Evolutionary conservation across 2,888 invertebrate genomes (phyloP).

Genomic region (Cantharis nigra): DNA sequence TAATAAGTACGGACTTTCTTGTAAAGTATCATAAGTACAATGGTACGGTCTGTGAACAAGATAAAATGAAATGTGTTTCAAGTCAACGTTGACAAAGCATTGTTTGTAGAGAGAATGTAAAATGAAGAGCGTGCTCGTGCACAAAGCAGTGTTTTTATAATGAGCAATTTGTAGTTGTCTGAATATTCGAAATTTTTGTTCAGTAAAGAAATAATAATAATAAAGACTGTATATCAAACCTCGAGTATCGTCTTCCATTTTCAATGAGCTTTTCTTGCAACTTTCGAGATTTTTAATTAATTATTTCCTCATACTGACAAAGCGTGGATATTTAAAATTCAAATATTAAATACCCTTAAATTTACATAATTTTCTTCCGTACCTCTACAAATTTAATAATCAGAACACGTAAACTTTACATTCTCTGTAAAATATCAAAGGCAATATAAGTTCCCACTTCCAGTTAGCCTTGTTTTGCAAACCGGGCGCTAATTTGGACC

Average conservation of each 20-base stretch:
- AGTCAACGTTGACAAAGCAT: constrained; percentile 48
- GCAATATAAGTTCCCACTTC: constrained; percentile 41
- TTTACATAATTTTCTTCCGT: constrained; percentile 42
- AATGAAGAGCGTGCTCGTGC: constrained; percentile 48
- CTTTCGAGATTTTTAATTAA: constrained; percentile 30
- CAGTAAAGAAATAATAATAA: constrained; percentile 20
- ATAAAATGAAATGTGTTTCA: constrained; percentile 44
- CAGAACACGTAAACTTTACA: constrained; percentile 46
- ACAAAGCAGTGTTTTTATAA: constrained; percentile 49
- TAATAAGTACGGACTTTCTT: constrained; percentile 4
- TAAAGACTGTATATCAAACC: constrained; percentile 4
- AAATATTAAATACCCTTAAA: constrained; percentile 37
- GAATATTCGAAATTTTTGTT: constrained; percentile 41
- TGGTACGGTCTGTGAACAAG: constrained; percentile 24
- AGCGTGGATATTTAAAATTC: constrained; percentile 36
- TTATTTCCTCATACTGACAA: constrained; percentile 30
- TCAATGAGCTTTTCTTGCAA: constrained; percentile 5
- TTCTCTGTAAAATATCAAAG: constrained; percentile 42
- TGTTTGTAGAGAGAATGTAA: constrained; percentile 47
- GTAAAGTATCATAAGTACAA: constrained; percentile 5
- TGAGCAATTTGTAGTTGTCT: constrained; percentile 50
- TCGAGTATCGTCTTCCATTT: constrained; percentile 9
- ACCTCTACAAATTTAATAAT: constrained; percentile 46
- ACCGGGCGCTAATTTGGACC: constrained; percentile 48
- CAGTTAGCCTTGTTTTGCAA: constrained; percentile 45